phyloP scores from a whole-genome alignment of 2,797 vertebrate genomes.

The Choloepus didactylus region DNA sequence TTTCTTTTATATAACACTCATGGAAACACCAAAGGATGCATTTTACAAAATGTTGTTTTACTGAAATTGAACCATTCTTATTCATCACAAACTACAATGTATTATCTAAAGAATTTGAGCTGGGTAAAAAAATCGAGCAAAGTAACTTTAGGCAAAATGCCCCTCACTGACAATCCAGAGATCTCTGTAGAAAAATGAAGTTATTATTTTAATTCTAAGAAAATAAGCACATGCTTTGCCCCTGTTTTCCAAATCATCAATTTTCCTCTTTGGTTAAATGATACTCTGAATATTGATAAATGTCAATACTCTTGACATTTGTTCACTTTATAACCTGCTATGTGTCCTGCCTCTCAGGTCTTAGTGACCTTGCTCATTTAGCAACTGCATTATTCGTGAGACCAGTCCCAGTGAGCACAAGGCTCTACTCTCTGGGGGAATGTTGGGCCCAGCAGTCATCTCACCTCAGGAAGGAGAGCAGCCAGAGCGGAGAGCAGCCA shows the following conservation, averaged over 20 bases:
- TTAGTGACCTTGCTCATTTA: background rate
- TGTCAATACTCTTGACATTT: background rate
- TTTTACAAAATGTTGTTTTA: conserved; percentile 35
- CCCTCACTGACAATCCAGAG: background rate
- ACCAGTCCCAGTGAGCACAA: background rate
- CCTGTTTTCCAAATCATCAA: conserved; percentile 42
- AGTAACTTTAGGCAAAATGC: background rate
- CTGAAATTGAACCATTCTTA: background rate
- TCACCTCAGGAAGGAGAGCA: background rate
- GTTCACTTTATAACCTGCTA: background rate
- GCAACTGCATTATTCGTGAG: background rate
- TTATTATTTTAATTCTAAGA: conserved; percentile 33
- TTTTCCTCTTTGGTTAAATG: background rate
- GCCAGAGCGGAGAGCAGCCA: background rate
- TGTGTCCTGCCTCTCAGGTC: background rate
- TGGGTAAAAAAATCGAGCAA: conserved; percentile 28
- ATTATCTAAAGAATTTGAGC: background rate
- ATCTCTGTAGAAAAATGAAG: background rate
- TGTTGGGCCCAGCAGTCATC: background rate
- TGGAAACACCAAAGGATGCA: background rate
- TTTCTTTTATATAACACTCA: background rate
- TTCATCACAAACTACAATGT: background rate
- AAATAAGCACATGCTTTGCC: conserved; percentile 12
- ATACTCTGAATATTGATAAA: background rate
- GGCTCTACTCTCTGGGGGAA: background rate